A percentile compares a stretch with the other conserved stretches of the same genome.
Conservation (phyloP, 2,797 vertebrate species). For the Xyrichtys novacula region DNA sequence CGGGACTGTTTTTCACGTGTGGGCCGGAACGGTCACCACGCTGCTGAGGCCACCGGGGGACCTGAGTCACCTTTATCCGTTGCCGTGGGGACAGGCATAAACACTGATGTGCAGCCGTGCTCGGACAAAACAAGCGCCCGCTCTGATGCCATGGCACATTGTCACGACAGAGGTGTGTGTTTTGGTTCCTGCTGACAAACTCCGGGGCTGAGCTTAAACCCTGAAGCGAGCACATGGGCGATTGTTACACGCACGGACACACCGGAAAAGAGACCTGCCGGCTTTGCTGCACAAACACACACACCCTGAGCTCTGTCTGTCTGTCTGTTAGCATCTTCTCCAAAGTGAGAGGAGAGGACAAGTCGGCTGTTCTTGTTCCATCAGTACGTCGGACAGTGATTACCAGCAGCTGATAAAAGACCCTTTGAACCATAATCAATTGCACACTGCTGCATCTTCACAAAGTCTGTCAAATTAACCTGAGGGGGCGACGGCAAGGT, state of each 20-base stretch:
- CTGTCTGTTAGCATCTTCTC: conserved; percentile 36
- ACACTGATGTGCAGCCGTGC: neutral
- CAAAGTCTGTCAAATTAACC: conserved; percentile 66
- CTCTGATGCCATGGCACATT: neutral
- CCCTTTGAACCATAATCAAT: conserved; percentile 73
- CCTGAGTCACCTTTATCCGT: conserved; percentile 23
- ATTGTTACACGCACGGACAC: neutral
- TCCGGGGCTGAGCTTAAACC: neutral
- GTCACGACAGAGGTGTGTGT: neutral
- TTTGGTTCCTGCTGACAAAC: conserved; percentile 5
- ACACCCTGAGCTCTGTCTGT: conserved; percentile 1
- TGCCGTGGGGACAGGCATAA: conserved; percentile 29
- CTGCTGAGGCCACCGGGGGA: neutral
- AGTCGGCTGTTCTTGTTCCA: conserved; percentile 40
- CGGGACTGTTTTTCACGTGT: conserved; percentile 32
- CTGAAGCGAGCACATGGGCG: conserved; percentile 18
- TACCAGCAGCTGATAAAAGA: conserved; percentile 63
- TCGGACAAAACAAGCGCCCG: conserved; percentile 17
- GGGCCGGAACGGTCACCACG: neutral
- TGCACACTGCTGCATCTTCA: conserved; percentile 36
- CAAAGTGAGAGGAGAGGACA: conserved; percentile 25
- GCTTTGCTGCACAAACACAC: conserved; percentile 3
- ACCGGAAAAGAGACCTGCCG: neutral
- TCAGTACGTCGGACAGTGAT: conserved; percentile 26
- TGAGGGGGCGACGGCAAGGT: conserved; percentile 51